phyloP scores from a whole-genome alignment of 2,888 invertebrate genomes.

The Scrobipalpa costella region DNA sequence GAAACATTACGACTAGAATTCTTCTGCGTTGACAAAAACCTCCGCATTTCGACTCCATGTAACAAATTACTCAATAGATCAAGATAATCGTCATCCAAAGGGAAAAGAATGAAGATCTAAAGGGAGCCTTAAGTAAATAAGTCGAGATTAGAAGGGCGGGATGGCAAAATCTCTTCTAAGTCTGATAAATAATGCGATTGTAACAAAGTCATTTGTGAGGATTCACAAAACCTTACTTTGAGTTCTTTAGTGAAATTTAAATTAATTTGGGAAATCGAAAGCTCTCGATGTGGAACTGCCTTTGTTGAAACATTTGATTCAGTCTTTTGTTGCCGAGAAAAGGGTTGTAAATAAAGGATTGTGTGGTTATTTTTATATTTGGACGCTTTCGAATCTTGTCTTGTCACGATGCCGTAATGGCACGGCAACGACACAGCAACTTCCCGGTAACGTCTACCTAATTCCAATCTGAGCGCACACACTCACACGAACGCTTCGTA shows the following conservation, averaged over 20 bases:
- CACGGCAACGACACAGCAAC: too few species aligned
- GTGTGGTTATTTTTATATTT: not conserved
- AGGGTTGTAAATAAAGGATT: not conserved
- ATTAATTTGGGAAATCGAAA: not conserved
- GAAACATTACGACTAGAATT: too few species aligned
- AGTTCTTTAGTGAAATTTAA: not conserved
- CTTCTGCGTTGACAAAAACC: not conserved
- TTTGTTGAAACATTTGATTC: not conserved
- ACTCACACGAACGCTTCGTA: too few species aligned
- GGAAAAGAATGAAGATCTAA: slow-evolving; percentile 5
- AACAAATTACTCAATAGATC: not conserved
- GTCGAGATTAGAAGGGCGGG: slow-evolving; percentile 4
- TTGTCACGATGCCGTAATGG: too few species aligned
- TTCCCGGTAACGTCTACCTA: too few species aligned
- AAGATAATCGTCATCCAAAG: slow-evolving; percentile 4
- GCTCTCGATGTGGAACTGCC: not conserved
- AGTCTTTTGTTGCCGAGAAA: not conserved
- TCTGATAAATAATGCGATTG: slow-evolving; percentile 17
- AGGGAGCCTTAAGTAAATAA: slow-evolving; percentile 5
- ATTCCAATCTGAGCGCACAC: too few species aligned
- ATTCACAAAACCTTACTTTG: not conserved
- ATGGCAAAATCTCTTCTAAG: not conserved
- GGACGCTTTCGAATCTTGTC: too few species aligned
- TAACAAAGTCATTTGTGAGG: slow-evolving; percentile 13
- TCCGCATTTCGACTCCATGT: not conserved